Percentiles rank a stretch among this genome's conserved stretches.
Evolutionary conservation across 2,888 invertebrate genomes (phyloP).

Genomic region (Eupeodes luniger): DNA sequence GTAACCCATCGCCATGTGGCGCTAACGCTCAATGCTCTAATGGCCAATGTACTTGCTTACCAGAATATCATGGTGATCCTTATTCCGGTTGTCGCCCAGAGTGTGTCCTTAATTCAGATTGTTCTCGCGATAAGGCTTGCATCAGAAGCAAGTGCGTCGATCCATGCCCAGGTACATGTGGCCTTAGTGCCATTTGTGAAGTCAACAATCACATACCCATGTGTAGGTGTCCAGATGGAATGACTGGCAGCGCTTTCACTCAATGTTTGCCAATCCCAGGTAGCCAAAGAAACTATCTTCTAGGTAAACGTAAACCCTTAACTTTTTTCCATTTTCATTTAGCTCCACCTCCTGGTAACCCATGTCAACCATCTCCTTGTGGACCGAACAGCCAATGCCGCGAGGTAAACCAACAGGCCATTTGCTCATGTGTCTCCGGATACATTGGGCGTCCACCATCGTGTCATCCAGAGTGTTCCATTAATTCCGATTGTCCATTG

Average conservation of each 20-base stretch:
- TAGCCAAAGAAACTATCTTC: constrained; percentile 84
- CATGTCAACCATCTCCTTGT: constrained; percentile 90
- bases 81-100: constrained; percentile 91
- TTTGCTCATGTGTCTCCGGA: constrained; percentile 89
- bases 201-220: constrained; percentile 91
- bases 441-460: constrained; percentile 90
- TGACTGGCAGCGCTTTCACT: constrained; percentile 89
- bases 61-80: constrained; percentile 87
- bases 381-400: constrained; percentile 91
- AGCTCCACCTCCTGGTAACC: constrained; percentile 82
- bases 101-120: constrained; percentile 92
- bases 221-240: constrained; percentile 88
- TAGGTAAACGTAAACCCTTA: background rate
- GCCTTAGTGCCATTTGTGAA: constrained; percentile 89
- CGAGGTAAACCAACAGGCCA: constrained; percentile 88
- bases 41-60: constrained; percentile 87
- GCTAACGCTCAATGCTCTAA: constrained; percentile 89
- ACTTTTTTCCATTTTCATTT: background rate
- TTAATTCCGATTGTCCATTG: constrained; percentile 89
- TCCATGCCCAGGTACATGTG: constrained; percentile 92
- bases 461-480: constrained; percentile 90
- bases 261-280: constrained; percentile 86
- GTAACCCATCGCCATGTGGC: constrained; percentile 91
- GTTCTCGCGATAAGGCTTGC: constrained; percentile 89
- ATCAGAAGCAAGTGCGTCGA: constrained; percentile 90